phyloP scores from a whole-genome alignment of 1,140 invertebrate genomes.

The Zaprionus capensis region DNA sequence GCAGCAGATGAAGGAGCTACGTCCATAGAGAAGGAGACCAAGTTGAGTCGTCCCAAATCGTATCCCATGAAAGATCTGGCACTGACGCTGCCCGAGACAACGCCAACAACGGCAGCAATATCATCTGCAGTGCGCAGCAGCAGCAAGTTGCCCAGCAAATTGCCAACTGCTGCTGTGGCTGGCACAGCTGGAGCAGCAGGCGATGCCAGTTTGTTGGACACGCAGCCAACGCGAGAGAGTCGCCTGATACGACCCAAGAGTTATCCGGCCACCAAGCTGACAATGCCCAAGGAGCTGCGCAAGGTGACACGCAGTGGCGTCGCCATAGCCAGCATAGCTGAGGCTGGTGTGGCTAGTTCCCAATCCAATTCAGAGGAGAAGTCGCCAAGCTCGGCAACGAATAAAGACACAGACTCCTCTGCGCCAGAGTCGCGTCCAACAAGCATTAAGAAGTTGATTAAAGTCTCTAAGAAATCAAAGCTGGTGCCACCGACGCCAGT shows the following conservation, averaged over 20 bases:
- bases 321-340: slow-evolving; percentile 62
- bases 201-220: not conserved
- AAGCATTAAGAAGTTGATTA: slow-evolving; percentile 65
- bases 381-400: slow-evolving; percentile 41
- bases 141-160: slow-evolving; percentile 46
- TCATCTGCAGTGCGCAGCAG: slow-evolving; percentile 12
- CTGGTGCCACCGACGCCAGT: slow-evolving; percentile 64
- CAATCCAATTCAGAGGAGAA: slow-evolving; percentile 67
- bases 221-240: slow-evolving; percentile 51
- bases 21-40: slow-evolving; percentile 84
- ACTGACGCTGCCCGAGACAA: slow-evolving; percentile 37
- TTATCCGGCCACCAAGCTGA: slow-evolving; percentile 85
- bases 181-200: not conserved
- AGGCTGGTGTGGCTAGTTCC: slow-evolving; percentile 43
- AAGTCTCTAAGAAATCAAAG: slow-evolving; percentile 77
- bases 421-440: slow-evolving; percentile 59
- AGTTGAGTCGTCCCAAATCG: slow-evolving; percentile 86
- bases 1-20: slow-evolving; percentile 41
- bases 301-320: slow-evolving; percentile 68
- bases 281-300: slow-evolving; percentile 78
- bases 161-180: slow-evolving; percentile 14
- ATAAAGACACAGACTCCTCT: slow-evolving; percentile 55
- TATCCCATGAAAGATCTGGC: slow-evolving; percentile 83
- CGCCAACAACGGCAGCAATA: not conserved
- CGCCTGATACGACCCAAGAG: slow-evolving; percentile 85